Percentiles rank a stretch among this genome's conserved stretches.
Evolutionary conservation across 2,797 vertebrate species (phyloP).

Genomic region (Leuciscus waleckii): DNA sequence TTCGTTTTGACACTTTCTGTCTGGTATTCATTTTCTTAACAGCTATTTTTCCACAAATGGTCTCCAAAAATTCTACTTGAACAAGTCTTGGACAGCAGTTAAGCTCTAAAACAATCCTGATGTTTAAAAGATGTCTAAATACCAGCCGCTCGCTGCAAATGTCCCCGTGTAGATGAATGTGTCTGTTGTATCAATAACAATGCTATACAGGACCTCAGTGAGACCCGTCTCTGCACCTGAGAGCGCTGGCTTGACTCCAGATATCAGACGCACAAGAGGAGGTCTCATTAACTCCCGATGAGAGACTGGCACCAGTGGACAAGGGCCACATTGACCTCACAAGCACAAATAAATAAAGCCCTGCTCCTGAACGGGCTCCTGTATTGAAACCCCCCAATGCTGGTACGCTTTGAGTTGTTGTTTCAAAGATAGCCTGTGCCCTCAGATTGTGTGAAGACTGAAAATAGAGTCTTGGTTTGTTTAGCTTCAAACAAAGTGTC

Average conservation of each 20-base stretch:
- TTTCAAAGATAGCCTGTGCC: constrained; percentile 52
- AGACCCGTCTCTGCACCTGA: constrained; percentile 49
- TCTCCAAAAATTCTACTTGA: constrained; percentile 14
- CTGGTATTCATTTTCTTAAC: constrained; percentile 35
- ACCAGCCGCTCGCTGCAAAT: neutral
- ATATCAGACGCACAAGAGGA: constrained; percentile 30
- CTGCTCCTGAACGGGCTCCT: neutral
- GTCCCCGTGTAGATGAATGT: neutral
- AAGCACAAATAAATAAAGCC: constrained; percentile 52
- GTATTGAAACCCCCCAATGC: neutral
- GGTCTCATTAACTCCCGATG: constrained; percentile 43
- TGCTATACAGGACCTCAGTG: constrained; percentile 3
- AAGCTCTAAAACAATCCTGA: constrained; percentile 11
- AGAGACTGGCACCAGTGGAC: constrained; percentile 48
- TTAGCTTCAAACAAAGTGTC: neutral
- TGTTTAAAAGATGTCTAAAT: constrained; percentile 13
- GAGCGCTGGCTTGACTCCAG: constrained; percentile 30
- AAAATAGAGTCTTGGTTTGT: neutral
- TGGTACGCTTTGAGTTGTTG: constrained; percentile 18
- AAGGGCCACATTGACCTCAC: constrained; percentile 39
- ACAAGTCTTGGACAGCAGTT: constrained; percentile 7
- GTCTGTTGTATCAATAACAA: neutral
- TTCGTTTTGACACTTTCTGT: neutral
- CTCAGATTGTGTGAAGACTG: constrained; percentile 21
- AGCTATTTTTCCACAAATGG: constrained; percentile 28